Base-by-base conservation (phyloP, 2,113 vertebrate genomes). In the Mellivora capensis region DNA sequence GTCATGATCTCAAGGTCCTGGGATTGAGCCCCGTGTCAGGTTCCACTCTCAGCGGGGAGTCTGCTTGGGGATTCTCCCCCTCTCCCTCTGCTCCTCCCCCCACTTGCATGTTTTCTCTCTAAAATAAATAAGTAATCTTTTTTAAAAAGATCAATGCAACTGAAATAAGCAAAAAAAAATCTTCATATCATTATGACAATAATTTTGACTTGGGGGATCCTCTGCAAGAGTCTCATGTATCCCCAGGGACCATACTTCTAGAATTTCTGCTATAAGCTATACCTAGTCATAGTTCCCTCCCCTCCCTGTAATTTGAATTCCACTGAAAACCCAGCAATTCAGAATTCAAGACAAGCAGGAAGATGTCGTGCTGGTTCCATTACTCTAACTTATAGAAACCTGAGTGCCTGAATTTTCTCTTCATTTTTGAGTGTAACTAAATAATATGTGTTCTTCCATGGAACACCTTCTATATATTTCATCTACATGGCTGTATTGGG, bases 251-350 rank as follows among this genome's bases (percentile, higher is more conserved):
- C 37, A 54, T 4, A 29, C 3, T 42, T 34, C 31, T 6, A 81
- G n/a, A 76, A 79, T 77, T 96, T 94, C 62, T 97, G 25, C 6
- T 25, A 37, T 94, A 93, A 97, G 69, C 80, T 2, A 77, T 0
- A 25, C 89, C 61, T 96, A 87, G 86, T 88, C 95, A 97, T 88
- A 96, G 34, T 2, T 54, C 34, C 94, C 88, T 71, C 44, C 37
- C 37, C 4, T 14, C 2, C 21, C 3, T 67, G 39, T 90, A 88
- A 86, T 76, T 87, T 87, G 0, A 94, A 98, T 98, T 97, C 44
- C 39, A 11, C 39, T 21, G 72, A 77, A 96, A 96, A 67, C 49
- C n/a, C 27, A 94, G 89, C 47, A 37, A 69, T 84, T 97, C 7
- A 0, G 20, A 3, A 5, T 49, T 95, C 49, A 84, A 39, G 74